Percentiles rank a stretch among this genome's conserved stretches.
Conservation (phyloP, 2,113 vertebrate species). For the Harpagus bidentatus region DNA sequence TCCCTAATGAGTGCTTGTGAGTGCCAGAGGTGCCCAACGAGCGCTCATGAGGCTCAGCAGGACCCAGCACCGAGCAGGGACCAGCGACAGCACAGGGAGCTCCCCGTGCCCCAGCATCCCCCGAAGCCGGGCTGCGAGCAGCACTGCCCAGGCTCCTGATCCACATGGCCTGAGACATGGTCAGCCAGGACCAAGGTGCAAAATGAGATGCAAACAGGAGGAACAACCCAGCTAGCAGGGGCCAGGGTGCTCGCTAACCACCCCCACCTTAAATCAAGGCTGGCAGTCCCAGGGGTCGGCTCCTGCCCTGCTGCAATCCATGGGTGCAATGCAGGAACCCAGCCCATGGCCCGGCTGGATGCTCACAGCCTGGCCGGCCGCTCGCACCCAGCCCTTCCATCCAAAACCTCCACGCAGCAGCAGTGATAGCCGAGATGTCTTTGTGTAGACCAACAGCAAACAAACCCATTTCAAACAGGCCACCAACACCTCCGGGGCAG, state of each 20-base stretch:
- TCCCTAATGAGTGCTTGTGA: background rate
- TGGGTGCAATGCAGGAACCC: background rate
- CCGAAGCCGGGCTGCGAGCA: background rate
- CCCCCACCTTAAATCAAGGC: background rate
- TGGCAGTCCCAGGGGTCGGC: background rate
- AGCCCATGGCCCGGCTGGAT: background rate
- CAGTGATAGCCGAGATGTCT: fast-evolving
- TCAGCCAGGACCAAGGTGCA: background rate
- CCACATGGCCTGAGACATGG: background rate
- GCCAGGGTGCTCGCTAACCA: background rate
- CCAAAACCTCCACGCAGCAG: background rate
- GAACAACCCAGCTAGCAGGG: background rate
- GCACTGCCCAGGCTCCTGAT: background rate
- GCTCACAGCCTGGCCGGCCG: background rate
- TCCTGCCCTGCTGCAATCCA: background rate
- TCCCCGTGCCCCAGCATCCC: no score
- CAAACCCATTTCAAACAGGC: background rate
- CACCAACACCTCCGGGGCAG: background rate
- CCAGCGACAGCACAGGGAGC: background rate
- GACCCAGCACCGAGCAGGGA: background rate
- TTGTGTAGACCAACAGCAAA: background rate
- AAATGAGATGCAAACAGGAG: background rate
- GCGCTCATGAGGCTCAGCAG: background rate
- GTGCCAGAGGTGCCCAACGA: background rate
- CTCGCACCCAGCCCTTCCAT: background rate